Conservation (phyloP, 92 coral and sea anemone genomes). For the Ricordea florida region DNA sequence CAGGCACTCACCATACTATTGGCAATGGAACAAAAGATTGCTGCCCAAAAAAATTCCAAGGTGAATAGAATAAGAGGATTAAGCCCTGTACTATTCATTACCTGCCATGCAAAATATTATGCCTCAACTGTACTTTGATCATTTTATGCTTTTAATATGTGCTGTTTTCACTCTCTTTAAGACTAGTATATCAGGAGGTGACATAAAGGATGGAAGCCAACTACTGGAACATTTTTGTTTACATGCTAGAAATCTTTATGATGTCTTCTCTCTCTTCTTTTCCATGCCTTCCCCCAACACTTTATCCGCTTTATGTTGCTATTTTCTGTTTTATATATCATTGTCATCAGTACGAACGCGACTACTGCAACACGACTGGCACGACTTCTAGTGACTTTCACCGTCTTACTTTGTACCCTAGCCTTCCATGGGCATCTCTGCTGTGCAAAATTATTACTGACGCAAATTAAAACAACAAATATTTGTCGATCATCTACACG, state of each 20-base stretch:
- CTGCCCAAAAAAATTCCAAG: background rate
- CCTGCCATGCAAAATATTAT: constrained; percentile 14
- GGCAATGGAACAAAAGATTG: background rate
- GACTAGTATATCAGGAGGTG: background rate
- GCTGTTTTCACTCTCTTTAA: constrained; percentile 6
- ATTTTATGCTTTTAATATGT: constrained; percentile 23
- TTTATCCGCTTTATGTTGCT: too few relatives aligned
- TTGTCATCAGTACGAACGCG: too few relatives aligned
- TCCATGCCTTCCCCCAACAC: too few relatives aligned
- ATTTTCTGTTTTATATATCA: too few relatives aligned
- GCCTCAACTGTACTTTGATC: constrained; percentile 26
- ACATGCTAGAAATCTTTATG: background rate
- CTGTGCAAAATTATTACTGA: too few relatives aligned
- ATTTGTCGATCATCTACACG: too few relatives aligned
- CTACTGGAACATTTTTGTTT: constrained; percentile 11
- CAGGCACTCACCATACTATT: background rate
- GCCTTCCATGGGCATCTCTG: too few relatives aligned
- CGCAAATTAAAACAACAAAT: too few relatives aligned
- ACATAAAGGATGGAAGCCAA: background rate
- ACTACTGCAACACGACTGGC: too few relatives aligned
- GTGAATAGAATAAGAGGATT: constrained; percentile 25
- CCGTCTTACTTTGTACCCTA: too few relatives aligned
- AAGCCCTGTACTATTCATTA: constrained; percentile 16
- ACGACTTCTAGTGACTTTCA: too few relatives aligned
- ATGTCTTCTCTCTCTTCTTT: too few relatives aligned